phyloP scores from a whole-genome alignment of 2,888 invertebrate species.

The Ashinkailepas kermadecensis region DNA sequence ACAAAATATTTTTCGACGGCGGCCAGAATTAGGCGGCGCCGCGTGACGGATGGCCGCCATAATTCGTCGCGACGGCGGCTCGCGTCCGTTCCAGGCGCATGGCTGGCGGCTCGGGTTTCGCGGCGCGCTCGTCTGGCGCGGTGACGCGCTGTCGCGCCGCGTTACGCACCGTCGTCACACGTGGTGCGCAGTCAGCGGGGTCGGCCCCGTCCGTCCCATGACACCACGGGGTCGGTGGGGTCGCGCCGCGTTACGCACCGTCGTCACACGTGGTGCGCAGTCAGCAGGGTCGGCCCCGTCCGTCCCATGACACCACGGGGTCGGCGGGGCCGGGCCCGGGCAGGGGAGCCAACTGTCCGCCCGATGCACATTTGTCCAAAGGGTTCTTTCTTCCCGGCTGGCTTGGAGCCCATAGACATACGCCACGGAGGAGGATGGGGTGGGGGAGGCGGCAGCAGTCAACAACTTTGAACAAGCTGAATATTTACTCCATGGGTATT shows the following conservation, averaged over 20 bases:
- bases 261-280: constrained; percentile 17
- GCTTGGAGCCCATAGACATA: too few relatives aligned
- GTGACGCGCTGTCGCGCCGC: constrained; percentile 11
- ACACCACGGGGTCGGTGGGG: too few relatives aligned
- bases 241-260: neutral
- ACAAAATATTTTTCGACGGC: constrained; percentile 4
- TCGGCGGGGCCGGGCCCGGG: too few relatives aligned
- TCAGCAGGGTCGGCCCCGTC: neutral
- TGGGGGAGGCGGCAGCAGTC: too few relatives aligned
- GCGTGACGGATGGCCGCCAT: neutral
- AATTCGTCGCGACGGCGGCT: neutral
- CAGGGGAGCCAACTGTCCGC: too few relatives aligned
- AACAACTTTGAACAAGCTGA: too few relatives aligned
- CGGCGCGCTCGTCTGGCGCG: neutral
- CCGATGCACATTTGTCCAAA: too few relatives aligned
- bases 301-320: too few relatives aligned
- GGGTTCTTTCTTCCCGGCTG: too few relatives aligned
- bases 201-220: neutral
- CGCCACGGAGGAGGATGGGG: too few relatives aligned
- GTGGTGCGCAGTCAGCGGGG: neutral
- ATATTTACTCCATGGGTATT: too few relatives aligned
- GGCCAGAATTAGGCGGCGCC: neutral
- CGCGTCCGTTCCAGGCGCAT: neutral
- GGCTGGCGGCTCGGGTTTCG: neutral
- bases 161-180: constrained; percentile 8